These are phyloP conservation scores for Thamnophis elegans DNA, from an alignment of 2,797 vertebrate genomes.

Conservation along the genomic window DNA sequence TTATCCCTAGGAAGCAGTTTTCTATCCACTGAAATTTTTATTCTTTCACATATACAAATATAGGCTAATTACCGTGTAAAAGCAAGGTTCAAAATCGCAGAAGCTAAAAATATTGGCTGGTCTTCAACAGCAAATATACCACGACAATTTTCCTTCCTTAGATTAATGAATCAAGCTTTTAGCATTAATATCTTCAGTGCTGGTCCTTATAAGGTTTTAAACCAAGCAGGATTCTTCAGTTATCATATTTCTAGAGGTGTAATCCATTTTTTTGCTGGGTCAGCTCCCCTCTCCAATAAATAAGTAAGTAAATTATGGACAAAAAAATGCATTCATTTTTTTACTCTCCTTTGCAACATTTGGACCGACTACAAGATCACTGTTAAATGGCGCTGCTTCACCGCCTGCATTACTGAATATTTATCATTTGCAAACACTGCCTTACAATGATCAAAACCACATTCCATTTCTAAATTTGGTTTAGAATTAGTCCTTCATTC, in stretches of 20 bases:
- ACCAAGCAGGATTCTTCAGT: conserved; percentile 44
- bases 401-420: not conserved
- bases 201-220: conserved; percentile 55
- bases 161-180: conserved; percentile 62
- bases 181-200: conserved; percentile 58
- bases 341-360: not conserved
- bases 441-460: not conserved
- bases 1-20: conserved; percentile 52
- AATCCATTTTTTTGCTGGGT: not conserved
- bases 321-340: not conserved
- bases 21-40: conserved; percentile 65
- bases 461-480: not conserved
- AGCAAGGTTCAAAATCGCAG: conserved; percentile 58
- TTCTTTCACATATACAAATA: conserved; percentile 59
- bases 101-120: conserved; percentile 66
- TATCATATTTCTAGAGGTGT: conserved; percentile 4
- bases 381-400: not conserved
- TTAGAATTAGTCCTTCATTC: not conserved
- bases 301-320: too few relatives aligned
- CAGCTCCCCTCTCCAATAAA: not conserved
- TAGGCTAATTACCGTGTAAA: conserved; percentile 60
- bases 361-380: not conserved
- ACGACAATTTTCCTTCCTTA: conserved; percentile 62
- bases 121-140: conserved; percentile 56
- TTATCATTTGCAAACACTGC: not conserved